Evolutionary conservation across 2,113 vertebrate genomes (phyloP).

Genomic region (Bubalus kerabau): DNA sequence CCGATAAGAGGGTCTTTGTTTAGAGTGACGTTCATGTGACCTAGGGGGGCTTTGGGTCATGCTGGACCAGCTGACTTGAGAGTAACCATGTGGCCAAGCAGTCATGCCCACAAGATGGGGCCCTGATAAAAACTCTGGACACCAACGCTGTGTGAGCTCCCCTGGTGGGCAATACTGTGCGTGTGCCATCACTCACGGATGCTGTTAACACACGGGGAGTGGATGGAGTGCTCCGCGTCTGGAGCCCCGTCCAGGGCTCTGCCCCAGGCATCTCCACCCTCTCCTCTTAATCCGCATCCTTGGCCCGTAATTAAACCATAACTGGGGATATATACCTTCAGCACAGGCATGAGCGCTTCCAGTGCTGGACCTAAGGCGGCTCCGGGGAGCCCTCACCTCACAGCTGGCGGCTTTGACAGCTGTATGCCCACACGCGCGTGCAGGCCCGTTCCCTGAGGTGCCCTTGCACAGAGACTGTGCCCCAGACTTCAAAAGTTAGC

Average conservation of each 20-base stretch:
- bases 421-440: slow-evolving; percentile 94
- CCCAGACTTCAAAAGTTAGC: not conserved
- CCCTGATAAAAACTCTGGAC: no score
- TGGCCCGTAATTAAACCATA: not conserved
- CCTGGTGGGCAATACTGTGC: accelerated
- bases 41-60: not conserved
- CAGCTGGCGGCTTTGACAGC: slow-evolving; percentile 61
- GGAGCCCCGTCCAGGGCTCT: accelerated
- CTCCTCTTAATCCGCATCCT: not conserved
- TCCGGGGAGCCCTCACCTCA: not conserved
- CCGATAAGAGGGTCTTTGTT: not conserved
- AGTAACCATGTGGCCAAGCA: accelerated
- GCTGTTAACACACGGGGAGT: not conserved
- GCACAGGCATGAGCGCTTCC: not conserved
- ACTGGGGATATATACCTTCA: not conserved
- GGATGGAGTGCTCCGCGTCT: accelerated
- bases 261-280: not conserved
- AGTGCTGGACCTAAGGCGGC: not conserved
- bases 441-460: slow-evolving; percentile 84
- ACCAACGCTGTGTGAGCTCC: not conserved
- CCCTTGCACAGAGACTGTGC: not conserved
- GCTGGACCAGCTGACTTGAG: not conserved
- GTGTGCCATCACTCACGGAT: accelerated
- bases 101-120: accelerated
- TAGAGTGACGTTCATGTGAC: not conserved